Conservation (phyloP, 2,888 invertebrate genomes). For the Phlogophora meticulosa region DNA sequence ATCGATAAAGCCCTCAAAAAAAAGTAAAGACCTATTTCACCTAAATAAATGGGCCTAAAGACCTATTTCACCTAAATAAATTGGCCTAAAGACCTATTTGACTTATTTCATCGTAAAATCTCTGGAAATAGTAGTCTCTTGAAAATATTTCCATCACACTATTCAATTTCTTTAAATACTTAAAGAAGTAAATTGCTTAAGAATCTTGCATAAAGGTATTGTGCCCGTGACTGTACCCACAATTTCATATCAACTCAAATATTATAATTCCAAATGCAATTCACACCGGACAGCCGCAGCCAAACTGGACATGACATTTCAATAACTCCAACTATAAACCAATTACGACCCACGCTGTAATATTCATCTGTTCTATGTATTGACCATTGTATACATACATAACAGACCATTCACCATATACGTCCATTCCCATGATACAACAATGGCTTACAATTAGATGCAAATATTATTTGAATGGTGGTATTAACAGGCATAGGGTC, state of each 20-base stretch:
- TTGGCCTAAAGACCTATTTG: too few species aligned
- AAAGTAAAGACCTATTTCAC: too few species aligned
- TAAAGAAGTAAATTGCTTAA: too few species aligned
- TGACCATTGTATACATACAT: constrained; percentile 48
- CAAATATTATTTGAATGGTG: constrained; percentile 85
- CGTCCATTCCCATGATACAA: constrained; percentile 84
- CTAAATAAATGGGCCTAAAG: too few species aligned
- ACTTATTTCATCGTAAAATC: too few species aligned
- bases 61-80: too few species aligned
- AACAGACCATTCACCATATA: constrained; percentile 43
- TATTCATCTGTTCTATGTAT: constrained; percentile 53
- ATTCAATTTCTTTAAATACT: too few species aligned
- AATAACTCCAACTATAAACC: constrained; percentile 56
- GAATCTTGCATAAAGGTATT: too few species aligned
- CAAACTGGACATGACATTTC: constrained; percentile 59
- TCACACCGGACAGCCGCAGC: constrained; percentile 25
- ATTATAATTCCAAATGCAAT: constrained; percentile 51
- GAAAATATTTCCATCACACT: too few species aligned
- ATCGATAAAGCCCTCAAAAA: too few species aligned
- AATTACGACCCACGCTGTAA: constrained; percentile 54
- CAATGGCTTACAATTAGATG: constrained; percentile 89
- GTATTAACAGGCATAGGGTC: constrained; percentile 83
- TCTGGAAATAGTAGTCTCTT: too few species aligned
- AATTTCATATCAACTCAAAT: constrained; percentile 26
- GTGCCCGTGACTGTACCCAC: constrained; percentile 1